Conservation (phyloP, 23 tunicate genomes). For the Clavelina lepadiformis region DNA sequence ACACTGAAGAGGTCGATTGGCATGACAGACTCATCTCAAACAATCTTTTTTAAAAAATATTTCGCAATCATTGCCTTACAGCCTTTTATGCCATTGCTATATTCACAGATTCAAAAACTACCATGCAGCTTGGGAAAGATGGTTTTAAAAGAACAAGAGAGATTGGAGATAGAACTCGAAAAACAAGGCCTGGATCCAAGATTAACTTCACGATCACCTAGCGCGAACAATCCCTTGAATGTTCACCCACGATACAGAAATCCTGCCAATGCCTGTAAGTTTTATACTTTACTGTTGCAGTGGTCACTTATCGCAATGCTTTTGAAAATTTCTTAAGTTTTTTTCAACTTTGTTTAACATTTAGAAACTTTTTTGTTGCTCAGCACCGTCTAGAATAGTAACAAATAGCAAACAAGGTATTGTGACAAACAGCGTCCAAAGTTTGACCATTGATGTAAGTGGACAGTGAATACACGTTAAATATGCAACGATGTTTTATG, state of each 20-base stretch:
- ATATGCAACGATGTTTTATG: no score
- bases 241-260: constrained; percentile 29
- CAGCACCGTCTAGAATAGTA: constrained; percentile 43
- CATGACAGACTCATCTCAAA: background rate
- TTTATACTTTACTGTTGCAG: no score
- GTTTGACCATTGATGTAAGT: constrained; percentile 12
- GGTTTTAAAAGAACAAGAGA: constrained; percentile 42
- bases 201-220: constrained; percentile 43
- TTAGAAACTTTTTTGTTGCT: no score
- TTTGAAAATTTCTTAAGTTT: no score
- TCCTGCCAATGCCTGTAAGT: constrained; percentile 36
- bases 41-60: background rate
- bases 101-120: constrained; percentile 17
- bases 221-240: constrained; percentile 10
- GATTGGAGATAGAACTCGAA: constrained; percentile 16
- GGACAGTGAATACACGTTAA: no score
- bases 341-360: no score
- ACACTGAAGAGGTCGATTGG: constrained; percentile 33
- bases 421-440: constrained; percentile 14
- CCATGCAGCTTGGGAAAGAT: constrained; percentile 37
- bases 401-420: constrained; percentile 8
- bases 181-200: constrained; percentile 34
- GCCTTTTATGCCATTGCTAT: background rate
- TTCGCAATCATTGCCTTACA: no score
- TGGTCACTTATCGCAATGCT: no score